Evolutionary conservation across 2,797 vertebrate species (phyloP).

Genomic region (Xiphophorus birchmanni): DNA sequence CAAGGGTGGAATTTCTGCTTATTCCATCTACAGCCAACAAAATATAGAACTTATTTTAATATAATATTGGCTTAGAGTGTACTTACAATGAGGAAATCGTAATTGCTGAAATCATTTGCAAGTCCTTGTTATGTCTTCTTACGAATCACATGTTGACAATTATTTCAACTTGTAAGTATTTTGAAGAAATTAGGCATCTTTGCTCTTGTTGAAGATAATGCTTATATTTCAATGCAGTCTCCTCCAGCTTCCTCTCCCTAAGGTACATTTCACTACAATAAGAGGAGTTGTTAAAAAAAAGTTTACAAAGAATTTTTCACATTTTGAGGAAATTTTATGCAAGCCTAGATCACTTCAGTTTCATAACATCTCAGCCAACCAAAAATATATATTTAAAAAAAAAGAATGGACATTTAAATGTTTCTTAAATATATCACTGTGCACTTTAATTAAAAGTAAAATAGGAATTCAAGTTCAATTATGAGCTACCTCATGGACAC

Average conservation of each 20-base stretch:
- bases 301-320: background rate
- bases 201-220: background rate
- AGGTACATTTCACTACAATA: background rate
- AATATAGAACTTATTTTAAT: background rate
- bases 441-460: background rate
- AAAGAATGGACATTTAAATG: background rate
- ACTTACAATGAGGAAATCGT: background rate
- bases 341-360: background rate
- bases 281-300: background rate
- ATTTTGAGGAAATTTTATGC: background rate
- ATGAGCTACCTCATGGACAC: background rate
- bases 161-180: background rate
- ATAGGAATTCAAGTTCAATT: background rate
- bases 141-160: background rate
- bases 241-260: background rate
- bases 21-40: background rate
- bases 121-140: background rate
- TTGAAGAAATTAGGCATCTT: background rate
- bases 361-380: background rate
- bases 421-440: background rate
- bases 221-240: background rate
- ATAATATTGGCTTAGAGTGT: background rate
- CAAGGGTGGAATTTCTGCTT: background rate
- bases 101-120: background rate
- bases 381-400: background rate